Evolutionary conservation across 2,888 invertebrate genomes (phyloP), one percentile per base, ranked within the genome.

Genomic region (Pyralis farinalis): DNA sequence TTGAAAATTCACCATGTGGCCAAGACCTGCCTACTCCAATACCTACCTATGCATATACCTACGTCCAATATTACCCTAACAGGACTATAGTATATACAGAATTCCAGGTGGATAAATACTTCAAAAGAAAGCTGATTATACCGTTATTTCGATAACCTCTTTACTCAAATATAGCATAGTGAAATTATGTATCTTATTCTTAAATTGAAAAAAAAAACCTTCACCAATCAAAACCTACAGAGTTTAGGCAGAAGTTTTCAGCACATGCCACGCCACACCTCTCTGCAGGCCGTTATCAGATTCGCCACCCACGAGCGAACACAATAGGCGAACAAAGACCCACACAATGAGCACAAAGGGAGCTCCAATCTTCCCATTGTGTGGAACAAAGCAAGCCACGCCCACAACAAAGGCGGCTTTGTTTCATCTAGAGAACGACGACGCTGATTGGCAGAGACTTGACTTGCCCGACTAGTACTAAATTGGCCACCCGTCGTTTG

Each of bases 291-390:
- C n/a, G 25, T 10, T 9, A 7, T 16, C 5, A 25, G 34, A 9
- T 36, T 37, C 47, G 49, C 55, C 62, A 64, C 62, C 58, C 65
- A 50, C 57, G 53, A 25, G 42, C 44, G 54, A 51, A 50, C 50
- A 61, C 59, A 68, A 62, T 55, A 49, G 52, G 50, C 69, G 49
- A 69, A 83, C 80, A 82, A 82, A 58, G 16, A 45, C 55, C 60
- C 71, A 46, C 50, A 83, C 79, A 83, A 86, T 67, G 67, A 57
- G 53, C 47, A 86, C 82, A 87, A 87, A 78, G 80, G 80, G 77
- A 55, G 55, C 61, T 46, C 61, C 77, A 77, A 73, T 84, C 87
- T 79, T 84, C 80, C 88, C 71, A 86, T 87, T 88, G 88, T 87
- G 48, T 75, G 57, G 58, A 61, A 88, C 87, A 87, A 88, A 51